A percentile compares a stretch with the other conserved stretches of the same genome.
These are phyloP conservation scores for Mylabris phalerata DNA, from an alignment of 1,140 invertebrate genomes.

Conservation along the genomic window DNA sequence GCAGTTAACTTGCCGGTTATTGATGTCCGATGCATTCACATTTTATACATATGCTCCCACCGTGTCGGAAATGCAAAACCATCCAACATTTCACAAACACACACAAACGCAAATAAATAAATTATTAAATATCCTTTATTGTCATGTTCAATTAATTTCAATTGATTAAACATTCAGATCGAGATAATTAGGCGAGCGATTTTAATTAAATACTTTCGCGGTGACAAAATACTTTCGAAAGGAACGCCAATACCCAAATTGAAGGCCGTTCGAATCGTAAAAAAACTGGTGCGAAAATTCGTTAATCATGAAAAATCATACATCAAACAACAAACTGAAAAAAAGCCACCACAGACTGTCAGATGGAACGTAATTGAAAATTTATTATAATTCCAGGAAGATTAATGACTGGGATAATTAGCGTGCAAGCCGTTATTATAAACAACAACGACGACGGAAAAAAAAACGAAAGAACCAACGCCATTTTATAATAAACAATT, in stretches of 20 bases:
- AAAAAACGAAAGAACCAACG: no score
- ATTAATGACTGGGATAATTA: constrained; percentile 15
- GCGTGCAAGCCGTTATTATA: constrained; percentile 10
- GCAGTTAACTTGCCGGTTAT: constrained; percentile 18
- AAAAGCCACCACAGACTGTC: constrained; percentile 1
- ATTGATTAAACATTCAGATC: not conserved
- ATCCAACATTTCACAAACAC: no score
- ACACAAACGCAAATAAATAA: not conserved
- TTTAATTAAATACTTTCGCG: no score
- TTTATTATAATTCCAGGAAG: constrained; percentile 13
- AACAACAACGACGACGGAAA: not conserved
- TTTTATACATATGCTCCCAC: constrained; percentile 5
- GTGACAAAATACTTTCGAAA: no score
- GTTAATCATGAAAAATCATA: no score
- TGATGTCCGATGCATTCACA: constrained; percentile 13
- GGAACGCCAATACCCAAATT: not conserved
- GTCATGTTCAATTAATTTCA: not conserved
- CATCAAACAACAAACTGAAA: not conserved
- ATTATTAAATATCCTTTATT: not conserved
- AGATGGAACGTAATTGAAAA: constrained; percentile 11
- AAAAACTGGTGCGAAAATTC: no score
- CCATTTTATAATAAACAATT: constrained; percentile 7
- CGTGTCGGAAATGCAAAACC: no score
- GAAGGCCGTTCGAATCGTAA: no score
- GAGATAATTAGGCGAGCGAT: not conserved